A percentile compares a stretch with the other conserved stretches of the same genome.
Evolutionary conservation across 2,888 invertebrate genomes (phyloP).

Genomic region (Amiota minor): DNA sequence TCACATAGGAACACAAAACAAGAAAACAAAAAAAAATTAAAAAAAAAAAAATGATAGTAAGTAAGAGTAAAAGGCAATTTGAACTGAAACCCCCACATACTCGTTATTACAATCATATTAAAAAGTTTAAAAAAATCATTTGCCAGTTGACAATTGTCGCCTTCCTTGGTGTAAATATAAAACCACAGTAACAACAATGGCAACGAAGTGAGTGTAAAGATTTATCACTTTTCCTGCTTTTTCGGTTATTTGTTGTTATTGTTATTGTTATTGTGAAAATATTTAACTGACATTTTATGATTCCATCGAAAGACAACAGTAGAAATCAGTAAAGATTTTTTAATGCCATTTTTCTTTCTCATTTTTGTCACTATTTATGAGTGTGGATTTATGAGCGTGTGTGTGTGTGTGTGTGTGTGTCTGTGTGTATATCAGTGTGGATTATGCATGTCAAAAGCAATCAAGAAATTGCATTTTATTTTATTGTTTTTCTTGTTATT

Average conservation of each 20-base stretch:
- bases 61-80: too few relatives aligned
- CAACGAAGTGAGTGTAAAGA: conserved; percentile 33
- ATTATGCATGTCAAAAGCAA: conserved; percentile 25
- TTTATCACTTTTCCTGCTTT: conserved; percentile 53
- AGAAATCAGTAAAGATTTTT: neutral
- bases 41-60: neutral
- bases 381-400: neutral
- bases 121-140: conserved; percentile 18
- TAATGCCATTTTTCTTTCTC: neutral
- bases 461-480: conserved; percentile 15
- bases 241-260: conserved; percentile 25
- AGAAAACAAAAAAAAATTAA: neutral
- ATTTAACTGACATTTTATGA: conserved; percentile 51
- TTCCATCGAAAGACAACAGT: conserved; percentile 1
- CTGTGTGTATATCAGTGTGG: conserved; percentile 1
- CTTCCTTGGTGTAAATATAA: neutral
- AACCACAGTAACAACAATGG: conserved; percentile 8
- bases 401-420: neutral
- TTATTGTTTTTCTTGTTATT: neutral
- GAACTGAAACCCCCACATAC: neutral
- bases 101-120: conserved; percentile 21
- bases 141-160: conserved; percentile 18
- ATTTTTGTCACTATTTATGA: neutral
- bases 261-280: conserved; percentile 37
- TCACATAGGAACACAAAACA: conserved; percentile 30